Percentiles rank a stretch among this genome's conserved stretches.
These are phyloP conservation scores for Orthosia gothica DNA, from an alignment of 2,888 invertebrate species.

Conservation along the genomic window DNA sequence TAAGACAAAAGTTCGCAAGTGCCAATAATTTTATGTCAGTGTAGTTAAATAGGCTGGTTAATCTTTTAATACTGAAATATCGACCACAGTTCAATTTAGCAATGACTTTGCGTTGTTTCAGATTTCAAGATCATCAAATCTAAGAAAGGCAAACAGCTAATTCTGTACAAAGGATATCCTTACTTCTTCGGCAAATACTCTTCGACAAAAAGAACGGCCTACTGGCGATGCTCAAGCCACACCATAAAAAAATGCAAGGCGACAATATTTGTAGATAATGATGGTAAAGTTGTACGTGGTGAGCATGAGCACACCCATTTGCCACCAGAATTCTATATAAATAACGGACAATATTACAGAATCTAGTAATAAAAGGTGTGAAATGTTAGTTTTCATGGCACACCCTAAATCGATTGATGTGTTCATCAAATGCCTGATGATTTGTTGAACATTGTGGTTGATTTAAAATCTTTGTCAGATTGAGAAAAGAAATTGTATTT, in stretches of 20 bases:
- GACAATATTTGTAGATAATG: conserved; percentile 20
- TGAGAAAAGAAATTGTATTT: too few relatives aligned
- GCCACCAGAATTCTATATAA: conserved; percentile 19
- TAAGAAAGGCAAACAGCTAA: conserved; percentile 27
- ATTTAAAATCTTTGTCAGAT: too few relatives aligned
- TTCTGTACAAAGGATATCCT: conserved; percentile 28
- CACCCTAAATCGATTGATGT: too few relatives aligned
- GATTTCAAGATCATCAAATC: conserved; percentile 26
- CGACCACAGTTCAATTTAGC: not conserved
- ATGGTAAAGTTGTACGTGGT: conserved; percentile 6
- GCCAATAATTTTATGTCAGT: too few relatives aligned
- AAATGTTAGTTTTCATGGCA: not conserved
- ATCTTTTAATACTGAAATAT: not conserved
- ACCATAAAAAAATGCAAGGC: conserved; percentile 23
- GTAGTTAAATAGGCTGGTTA: not conserved
- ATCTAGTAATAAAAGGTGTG: not conserved
- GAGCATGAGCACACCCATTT: conserved; percentile 21
- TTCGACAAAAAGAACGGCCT: not conserved
- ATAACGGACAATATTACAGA: conserved; percentile 40
- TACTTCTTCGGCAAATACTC: conserved; percentile 11
- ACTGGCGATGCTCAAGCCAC: conserved; percentile 28
- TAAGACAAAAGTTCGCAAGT: too few relatives aligned
- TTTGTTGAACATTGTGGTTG: not conserved
- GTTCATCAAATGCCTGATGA: not conserved
- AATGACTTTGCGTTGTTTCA: conserved; percentile 15